These are phyloP conservation scores for Esox masquinongy DNA, from an alignment of 2,797 vertebrate species.

Conservation along the genomic window DNA sequence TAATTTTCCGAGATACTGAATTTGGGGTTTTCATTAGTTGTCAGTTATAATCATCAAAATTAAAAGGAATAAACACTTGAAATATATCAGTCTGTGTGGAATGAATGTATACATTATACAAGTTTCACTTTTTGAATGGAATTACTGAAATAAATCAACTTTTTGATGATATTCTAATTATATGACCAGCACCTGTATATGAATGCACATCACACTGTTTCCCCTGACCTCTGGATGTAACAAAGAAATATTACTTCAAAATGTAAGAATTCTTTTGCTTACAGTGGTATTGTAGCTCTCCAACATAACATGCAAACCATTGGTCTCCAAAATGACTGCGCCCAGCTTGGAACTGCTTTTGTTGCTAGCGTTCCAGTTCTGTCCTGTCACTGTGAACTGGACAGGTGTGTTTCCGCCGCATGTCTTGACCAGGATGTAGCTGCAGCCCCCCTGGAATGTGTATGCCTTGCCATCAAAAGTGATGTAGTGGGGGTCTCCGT, in stretches of 20 bases:
- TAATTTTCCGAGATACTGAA: too few species aligned
- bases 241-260: background rate
- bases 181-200: too few species aligned
- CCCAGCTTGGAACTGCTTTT: slow-evolving; percentile 72
- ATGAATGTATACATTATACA: too few species aligned
- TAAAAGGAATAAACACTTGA: too few species aligned
- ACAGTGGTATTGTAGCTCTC: slow-evolving; percentile 74
- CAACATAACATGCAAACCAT: slow-evolving; percentile 69
- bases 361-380: slow-evolving; percentile 71
- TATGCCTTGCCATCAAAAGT: slow-evolving; percentile 79
- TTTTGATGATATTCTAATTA: too few species aligned
- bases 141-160: too few species aligned
- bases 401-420: slow-evolving; percentile 68
- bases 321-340: slow-evolving; percentile 70
- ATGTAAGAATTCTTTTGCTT: slow-evolving; percentile 43
- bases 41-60: too few species aligned
- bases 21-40: too few species aligned
- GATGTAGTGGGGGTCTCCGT: slow-evolving; percentile 81
- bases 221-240: too few species aligned
- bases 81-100: too few species aligned
- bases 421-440: slow-evolving; percentile 69
- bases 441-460: slow-evolving; percentile 79
- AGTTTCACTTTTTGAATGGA: too few species aligned
- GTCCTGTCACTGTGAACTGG: slow-evolving; percentile 75
- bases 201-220: too few species aligned